A percentile compares a stretch with the other conserved stretches of the same genome.
These are phyloP conservation scores for Xiphophorus maculatus DNA, from an alignment of 2,113 vertebrate species.

Conservation along the genomic window DNA sequence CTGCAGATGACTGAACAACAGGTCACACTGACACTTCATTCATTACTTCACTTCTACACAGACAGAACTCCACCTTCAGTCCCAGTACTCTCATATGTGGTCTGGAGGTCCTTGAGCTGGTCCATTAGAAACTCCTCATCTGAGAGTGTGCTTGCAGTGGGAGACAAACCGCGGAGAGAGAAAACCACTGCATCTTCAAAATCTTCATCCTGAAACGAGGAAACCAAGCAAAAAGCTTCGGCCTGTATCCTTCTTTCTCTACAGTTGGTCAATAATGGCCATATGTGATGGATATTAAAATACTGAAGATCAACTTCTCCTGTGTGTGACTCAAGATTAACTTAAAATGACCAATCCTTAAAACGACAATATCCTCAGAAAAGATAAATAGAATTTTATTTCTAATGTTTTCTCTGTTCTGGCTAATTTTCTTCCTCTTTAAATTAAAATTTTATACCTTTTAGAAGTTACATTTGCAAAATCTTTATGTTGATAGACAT, in stretches of 20 bases:
- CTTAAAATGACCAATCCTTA: no score
- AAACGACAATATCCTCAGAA: not conserved
- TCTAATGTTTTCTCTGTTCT: no score
- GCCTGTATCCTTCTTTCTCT: not conserved
- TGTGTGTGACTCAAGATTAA: not conserved
- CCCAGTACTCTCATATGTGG: constrained; percentile 9
- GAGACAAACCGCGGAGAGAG: constrained; percentile 16
- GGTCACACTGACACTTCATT: not conserved
- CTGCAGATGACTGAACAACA: not conserved
- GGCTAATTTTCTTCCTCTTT: no score
- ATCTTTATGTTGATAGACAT: no score
- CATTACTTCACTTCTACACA: not conserved
- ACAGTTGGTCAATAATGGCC: not conserved
- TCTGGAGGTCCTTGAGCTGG: constrained; percentile 3
- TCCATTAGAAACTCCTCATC: constrained; percentile 32
- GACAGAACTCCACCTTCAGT: constrained; percentile 55
- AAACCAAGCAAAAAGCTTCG: not conserved
- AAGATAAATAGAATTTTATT: no score
- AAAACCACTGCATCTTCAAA: not conserved
- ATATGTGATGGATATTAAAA: constrained; percentile 3
- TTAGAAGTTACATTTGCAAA: no score
- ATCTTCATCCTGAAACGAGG: constrained; percentile 33
- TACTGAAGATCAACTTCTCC: constrained; percentile 1
- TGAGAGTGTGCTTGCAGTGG: not conserved
- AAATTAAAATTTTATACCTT: no score